Evolutionary conservation across 2,113 vertebrate species (phyloP), one percentile per base, ranked within the genome.

Genomic region (Menura novaehollandiae): DNA sequence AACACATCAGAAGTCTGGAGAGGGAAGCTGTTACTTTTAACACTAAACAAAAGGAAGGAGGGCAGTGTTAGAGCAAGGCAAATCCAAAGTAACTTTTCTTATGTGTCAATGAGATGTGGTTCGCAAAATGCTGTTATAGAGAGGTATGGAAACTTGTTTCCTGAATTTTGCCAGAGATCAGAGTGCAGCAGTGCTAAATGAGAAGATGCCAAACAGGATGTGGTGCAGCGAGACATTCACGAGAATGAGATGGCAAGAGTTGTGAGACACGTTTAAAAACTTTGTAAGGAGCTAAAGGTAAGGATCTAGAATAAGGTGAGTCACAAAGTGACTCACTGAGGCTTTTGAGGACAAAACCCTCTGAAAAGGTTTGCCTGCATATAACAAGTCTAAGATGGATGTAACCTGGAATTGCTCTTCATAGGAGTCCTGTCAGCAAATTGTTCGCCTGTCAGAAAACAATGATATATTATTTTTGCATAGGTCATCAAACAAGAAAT

Each of bases 71-170:
- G 32, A 66, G 44, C 2, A 13, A 85, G 11, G 33, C 71, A 88
- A 78, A 78, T 46, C 30, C 30, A 32, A 66, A 78, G 17, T n/a
- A 82, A 58, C 4, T 74, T 62, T 73, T 32, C 43, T 67, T 86
- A 53, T 28, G 9, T 1, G 2, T 66, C 15, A 32, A 2, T 10
- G 46, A 81, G 35, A 81, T 0, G 0, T 43, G 5, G 14, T 9
- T 73, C 41, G 69, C 14, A 80, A 76, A 41, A 58, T 14, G 8
- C 46, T 91, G 60, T 20, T 63, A 8, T 23, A 78, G 33, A 7
- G 20, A 85, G 32, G 20, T 23, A 63, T 4, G 44, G 63, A 88
- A 95, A 74, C 16, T 20, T 18, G 12, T 21, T 67, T 78, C 14
- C 52, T 56, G 11, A 84, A 63, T 69, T 64, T 63, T 92, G 18